phyloP scores from a whole-genome alignment of 2,888 invertebrate genomes.

The Abrostola triplasia region DNA sequence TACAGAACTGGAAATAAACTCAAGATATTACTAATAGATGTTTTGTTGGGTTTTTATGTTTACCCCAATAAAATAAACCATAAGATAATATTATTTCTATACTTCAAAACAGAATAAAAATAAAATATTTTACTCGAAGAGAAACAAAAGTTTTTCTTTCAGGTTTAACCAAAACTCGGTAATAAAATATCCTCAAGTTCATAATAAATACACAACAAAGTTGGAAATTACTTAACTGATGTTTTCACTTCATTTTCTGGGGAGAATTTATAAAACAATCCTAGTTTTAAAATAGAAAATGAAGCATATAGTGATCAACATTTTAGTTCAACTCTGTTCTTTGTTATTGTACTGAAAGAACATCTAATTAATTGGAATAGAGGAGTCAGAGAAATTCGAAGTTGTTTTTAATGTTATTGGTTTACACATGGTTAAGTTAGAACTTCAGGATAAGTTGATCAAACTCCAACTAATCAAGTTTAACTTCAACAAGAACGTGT shows the following conservation, averaged over 20 bases:
- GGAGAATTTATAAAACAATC: constrained; percentile 9
- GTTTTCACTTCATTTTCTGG: constrained; percentile 1
- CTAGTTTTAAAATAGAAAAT: constrained; percentile 15
- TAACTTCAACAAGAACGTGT: no score
- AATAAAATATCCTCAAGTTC: background rate
- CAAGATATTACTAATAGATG: no score
- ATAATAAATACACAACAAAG: constrained; percentile 8
- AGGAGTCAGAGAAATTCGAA: constrained; percentile 17
- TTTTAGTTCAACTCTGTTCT: constrained; percentile 29
- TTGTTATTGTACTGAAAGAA: constrained; percentile 27
- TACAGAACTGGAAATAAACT: no score
- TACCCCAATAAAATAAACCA: background rate
- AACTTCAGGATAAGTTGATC: no score
- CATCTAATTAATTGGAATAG: constrained; percentile 25
- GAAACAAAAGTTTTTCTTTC: background rate
- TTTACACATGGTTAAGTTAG: no score
- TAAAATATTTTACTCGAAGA: background rate
- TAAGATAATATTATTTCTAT: background rate
- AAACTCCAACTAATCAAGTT: no score
- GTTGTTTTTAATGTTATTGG: constrained; percentile 3
- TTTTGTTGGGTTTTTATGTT: background rate
- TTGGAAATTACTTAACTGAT: constrained; percentile 10
- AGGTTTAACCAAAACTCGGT: background rate
- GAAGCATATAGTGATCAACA: constrained; percentile 19
- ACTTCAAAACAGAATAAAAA: background rate